Conservation (phyloP, 2,113 vertebrate species). For the Sturnus vulgaris region DNA sequence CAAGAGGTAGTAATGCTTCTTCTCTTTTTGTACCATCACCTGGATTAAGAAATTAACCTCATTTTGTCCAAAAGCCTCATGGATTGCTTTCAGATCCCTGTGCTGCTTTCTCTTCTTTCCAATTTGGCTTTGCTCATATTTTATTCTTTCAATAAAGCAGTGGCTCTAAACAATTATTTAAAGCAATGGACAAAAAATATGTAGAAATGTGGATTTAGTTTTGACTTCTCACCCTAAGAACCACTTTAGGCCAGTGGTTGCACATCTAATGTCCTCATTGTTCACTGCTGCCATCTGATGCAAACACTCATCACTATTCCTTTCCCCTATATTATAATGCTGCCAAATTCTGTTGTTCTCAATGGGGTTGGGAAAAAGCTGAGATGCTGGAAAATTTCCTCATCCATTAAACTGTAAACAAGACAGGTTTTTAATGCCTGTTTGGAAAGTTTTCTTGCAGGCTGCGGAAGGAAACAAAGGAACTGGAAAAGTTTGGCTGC, state of each 20-base stretch:
- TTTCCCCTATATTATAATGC: neutral
- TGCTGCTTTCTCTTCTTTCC: neutral
- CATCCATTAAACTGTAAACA: neutral
- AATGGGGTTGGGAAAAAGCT: neutral
- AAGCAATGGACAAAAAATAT: neutral
- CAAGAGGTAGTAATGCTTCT: neutral
- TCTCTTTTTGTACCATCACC: neutral
- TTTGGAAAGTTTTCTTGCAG: neutral
- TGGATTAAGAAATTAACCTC: neutral
- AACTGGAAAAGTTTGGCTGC: neutral
- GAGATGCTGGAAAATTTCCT: neutral
- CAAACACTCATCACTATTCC: neutral
- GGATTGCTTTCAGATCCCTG: neutral
- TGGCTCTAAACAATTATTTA: neutral
- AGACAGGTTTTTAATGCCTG: neutral
- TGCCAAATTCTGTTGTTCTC: slow-evolving; percentile 1
- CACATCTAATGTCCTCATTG: fast-evolving
- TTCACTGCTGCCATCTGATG: neutral
- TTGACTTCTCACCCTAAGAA: neutral
- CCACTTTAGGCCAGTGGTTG: neutral
- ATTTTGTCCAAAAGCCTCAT: neutral
- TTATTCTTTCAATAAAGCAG: neutral
- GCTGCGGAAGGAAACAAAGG: neutral
- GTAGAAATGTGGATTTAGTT: neutral
- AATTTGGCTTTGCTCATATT: neutral